Evolutionary conservation across 2,888 invertebrate species (phyloP), one percentile per base, ranked within the genome.

Genomic region (Acronicta alni): DNA sequence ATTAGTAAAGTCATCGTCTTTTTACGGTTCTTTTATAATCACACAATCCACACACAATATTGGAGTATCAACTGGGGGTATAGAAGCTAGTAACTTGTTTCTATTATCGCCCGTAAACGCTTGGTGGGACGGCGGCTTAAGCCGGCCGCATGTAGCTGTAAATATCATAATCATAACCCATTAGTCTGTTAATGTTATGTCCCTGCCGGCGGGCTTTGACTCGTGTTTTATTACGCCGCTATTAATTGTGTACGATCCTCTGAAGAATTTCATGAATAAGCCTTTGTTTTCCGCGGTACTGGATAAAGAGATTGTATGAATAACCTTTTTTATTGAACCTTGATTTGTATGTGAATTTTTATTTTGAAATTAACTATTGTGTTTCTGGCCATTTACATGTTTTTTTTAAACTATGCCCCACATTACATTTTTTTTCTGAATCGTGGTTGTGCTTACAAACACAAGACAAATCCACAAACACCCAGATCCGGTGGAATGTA

Each of bases 131-230:
- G 67, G 80, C 66, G 72, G 79, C 85, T 89, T 90, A 89, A 89
- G 71, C 66, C 81, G 69, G 77, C 86, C 82, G 87, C 88, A 82
- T 89, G 87, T 84, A 87, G 90, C 86, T 85, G 92, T 92, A 91
- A 93, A 93, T 92, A 93, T 93, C 92, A 93, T 93, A 93, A 93
- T 93, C 91, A 89, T 86, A 89, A 84, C 82, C 93, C 90, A 92
- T 93, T 93, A 93, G 90, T 75, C 83, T 75, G 87, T 82, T 91
- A 90, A 92, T 90, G 89, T 86, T 83, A 87, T 91, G 91, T 91
- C 89, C 86, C 89, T 85, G 92, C 89, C 88, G 91, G 90, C 87
- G 81, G 83, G 87, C 88, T 90, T 90, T 89, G 89, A 88, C 76
- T 82, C 74, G 75, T 82, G 79, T 80, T 91, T 90, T 91, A 90